Conservation (phyloP, 1,140 invertebrate species). For the Acyrthosiphon pisum region DNA sequence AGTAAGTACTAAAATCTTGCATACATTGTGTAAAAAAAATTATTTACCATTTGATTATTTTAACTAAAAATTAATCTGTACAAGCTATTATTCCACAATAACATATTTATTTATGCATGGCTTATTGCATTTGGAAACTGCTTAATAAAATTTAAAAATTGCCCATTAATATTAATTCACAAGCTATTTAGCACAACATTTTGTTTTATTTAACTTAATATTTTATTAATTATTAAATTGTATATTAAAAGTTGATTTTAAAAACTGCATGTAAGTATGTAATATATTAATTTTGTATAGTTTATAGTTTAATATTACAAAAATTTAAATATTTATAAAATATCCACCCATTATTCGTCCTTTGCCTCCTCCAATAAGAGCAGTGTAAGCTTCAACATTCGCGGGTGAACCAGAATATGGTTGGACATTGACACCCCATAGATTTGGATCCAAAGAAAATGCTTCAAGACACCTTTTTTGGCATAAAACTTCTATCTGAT, state of each 20-base stretch:
- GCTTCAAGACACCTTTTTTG: slow-evolving; percentile 87
- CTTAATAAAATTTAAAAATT: no score
- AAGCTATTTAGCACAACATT: no score
- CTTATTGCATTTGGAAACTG: no score
- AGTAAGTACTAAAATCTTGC: no score
- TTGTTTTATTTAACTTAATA: no score
- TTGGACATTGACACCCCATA: slow-evolving; percentile 99
- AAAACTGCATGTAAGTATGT: neutral
- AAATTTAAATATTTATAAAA: neutral
- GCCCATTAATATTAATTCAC: no score
- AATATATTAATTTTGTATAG: neutral
- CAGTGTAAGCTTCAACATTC: slow-evolving; percentile 96
- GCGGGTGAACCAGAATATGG: slow-evolving; percentile 96
- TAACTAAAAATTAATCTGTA: no score
- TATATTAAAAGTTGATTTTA: neutral
- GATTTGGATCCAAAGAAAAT: slow-evolving; percentile 79
- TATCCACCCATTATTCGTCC: slow-evolving; percentile 90
- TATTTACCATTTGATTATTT: no score
- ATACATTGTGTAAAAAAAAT: no score
- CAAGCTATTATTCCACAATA: neutral
- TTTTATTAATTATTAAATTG: neutral
- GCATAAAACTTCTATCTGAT: slow-evolving; percentile 89
- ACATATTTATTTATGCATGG: no score
- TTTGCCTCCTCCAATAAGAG: slow-evolving; percentile 80
- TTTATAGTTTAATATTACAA: neutral